These are phyloP conservation scores for Brienomyrus longianalis DNA, from an alignment of 2,113 vertebrate genomes.

Conservation along the genomic window DNA sequence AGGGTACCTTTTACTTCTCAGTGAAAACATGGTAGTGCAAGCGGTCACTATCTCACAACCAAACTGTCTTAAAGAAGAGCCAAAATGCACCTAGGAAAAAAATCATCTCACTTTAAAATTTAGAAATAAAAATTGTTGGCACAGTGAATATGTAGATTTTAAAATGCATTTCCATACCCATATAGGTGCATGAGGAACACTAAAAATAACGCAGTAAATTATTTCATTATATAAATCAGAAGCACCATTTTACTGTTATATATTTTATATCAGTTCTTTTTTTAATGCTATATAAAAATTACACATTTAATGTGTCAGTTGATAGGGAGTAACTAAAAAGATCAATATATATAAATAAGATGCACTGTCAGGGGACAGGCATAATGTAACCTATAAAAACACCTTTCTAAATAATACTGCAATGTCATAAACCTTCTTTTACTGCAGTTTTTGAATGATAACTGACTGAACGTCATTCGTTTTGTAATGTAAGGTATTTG, in stretches of 20 bases:
- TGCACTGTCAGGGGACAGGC: neutral
- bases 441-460: neutral
- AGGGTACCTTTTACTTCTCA: neutral
- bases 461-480: neutral
- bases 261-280: neutral
- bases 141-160: neutral
- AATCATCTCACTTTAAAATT: neutral
- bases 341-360: neutral
- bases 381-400: neutral
- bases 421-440: neutral
- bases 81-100: neutral
- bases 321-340: neutral
- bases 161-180: neutral
- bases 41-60: neutral
- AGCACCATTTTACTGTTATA: neutral
- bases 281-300: neutral
- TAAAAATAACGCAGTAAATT: neutral
- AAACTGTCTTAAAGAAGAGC: neutral
- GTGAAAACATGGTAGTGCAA: neutral
- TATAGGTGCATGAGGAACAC: neutral
- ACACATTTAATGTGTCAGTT: neutral
- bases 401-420: neutral
- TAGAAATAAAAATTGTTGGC: neutral
- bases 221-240: neutral
- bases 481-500: neutral